Evolutionary conservation across 2,113 vertebrate genomes (phyloP).

Genomic region (Pycnonotus jocosus): DNA sequence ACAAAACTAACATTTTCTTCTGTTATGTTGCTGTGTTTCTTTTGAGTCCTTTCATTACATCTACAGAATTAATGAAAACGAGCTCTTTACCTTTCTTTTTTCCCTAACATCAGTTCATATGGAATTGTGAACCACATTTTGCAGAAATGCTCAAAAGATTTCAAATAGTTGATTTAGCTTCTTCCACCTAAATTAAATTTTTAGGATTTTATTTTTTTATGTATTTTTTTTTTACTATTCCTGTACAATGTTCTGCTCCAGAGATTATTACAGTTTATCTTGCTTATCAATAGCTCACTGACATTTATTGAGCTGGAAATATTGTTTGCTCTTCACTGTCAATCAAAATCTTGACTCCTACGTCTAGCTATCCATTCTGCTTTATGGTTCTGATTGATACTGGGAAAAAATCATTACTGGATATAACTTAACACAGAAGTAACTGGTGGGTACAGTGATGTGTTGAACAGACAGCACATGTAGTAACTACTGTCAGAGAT

Average conservation of each 20-base stretch:
- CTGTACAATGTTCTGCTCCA: background rate
- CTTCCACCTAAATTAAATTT: conserved; percentile 15
- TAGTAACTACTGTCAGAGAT: background rate
- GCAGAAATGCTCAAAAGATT: background rate
- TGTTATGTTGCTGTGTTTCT: background rate
- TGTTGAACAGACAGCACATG: background rate
- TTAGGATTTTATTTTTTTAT: background rate
- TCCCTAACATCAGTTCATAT: background rate
- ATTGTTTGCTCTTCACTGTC: conserved; percentile 51
- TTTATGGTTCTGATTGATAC: conserved; percentile 16
- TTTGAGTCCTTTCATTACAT: background rate
- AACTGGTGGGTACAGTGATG: background rate
- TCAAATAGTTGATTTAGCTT: background rate
- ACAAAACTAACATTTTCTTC: background rate
- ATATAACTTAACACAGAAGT: background rate
- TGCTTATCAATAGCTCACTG: conserved; percentile 54
- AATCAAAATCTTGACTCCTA: conserved; percentile 50
- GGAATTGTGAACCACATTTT: background rate
- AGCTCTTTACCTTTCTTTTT: background rate
- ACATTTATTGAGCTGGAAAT: conserved; percentile 59
- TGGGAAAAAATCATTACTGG: background rate
- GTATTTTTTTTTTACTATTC: background rate
- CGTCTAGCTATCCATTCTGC: conserved; percentile 7
- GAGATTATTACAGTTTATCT: conserved; percentile 54
- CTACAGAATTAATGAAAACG: background rate